Conservation (phyloP, 2,797 vertebrate genomes). For the Cyprinella venusta region DNA sequence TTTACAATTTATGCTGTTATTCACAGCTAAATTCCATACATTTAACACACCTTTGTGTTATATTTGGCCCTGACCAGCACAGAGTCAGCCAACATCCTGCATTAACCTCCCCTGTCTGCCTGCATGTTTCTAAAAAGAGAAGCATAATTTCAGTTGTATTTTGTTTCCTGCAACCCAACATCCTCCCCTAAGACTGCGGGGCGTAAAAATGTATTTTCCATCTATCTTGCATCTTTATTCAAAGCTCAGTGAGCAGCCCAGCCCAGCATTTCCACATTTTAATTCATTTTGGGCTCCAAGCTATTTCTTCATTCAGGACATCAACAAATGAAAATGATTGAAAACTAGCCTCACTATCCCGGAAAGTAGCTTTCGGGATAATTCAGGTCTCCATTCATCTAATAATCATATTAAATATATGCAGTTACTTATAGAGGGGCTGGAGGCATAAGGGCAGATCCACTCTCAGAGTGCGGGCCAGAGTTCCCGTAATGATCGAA, state of each 20-base stretch:
- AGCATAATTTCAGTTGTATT: slow-evolving; percentile 63
- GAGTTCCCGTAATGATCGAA: slow-evolving; percentile 56
- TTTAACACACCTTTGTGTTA: slow-evolving; percentile 25
- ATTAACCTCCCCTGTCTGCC: slow-evolving; percentile 59
- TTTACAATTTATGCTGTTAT: neutral
- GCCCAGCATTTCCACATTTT: slow-evolving; percentile 11
- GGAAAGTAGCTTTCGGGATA: slow-evolving; percentile 65
- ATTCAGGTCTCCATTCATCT: slow-evolving; percentile 52
- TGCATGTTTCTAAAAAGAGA: slow-evolving; percentile 64
- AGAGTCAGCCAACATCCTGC: slow-evolving; percentile 30
- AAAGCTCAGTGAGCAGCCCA: slow-evolving; percentile 28
- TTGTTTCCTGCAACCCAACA: slow-evolving; percentile 59
- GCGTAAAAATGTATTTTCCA: slow-evolving; percentile 40
- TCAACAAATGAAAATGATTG: slow-evolving; percentile 71
- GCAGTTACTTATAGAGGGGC: slow-evolving; percentile 60
- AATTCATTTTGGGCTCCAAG: slow-evolving; percentile 39
- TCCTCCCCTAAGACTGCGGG: slow-evolving; percentile 31
- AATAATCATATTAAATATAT: slow-evolving; percentile 65
- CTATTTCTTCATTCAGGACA: slow-evolving; percentile 61
- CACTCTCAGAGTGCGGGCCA: slow-evolving; percentile 35
- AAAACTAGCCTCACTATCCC: slow-evolving; percentile 59
- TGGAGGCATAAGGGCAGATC: slow-evolving; percentile 59
- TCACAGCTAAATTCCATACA: neutral
- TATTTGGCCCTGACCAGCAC: slow-evolving; percentile 45
- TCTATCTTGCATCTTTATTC: slow-evolving; percentile 43